Conservation (phyloP, 2,888 invertebrate genomes). For the Hermodice carunculata region DNA sequence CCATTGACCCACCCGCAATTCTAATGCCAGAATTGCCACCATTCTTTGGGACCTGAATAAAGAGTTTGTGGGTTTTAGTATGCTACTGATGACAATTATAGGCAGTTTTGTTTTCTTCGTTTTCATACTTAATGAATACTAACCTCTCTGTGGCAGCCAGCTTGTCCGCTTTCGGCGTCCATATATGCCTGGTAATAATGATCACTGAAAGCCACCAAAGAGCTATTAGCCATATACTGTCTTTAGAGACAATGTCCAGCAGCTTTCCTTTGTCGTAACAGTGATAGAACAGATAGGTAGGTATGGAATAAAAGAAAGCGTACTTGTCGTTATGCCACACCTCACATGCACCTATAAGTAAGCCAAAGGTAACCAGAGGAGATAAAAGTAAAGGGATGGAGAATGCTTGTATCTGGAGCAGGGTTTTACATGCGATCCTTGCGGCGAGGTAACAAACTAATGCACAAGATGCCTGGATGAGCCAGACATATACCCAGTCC, state of each 20-base stretch:
- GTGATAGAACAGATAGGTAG: constrained; percentile 92
- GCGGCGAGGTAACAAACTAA: too few species aligned
- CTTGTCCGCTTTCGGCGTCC: constrained; percentile 98
- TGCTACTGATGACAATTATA: too few species aligned
- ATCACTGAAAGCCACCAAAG: constrained; percentile 92
- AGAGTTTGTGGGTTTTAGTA: too few species aligned
- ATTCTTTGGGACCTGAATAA: too few species aligned
- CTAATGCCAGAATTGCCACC: too few species aligned
- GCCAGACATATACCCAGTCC: too few species aligned
- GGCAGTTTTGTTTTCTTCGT: too few species aligned
- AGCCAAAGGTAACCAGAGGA: constrained; percentile 88
- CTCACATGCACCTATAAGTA: constrained; percentile 90
- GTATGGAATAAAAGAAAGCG: constrained; percentile 74
- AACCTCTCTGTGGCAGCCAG: constrained; percentile 93
- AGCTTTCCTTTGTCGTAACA: constrained; percentile 84
- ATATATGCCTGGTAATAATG: constrained; percentile 96
- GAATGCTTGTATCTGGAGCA: too few species aligned
- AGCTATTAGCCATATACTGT: neutral
- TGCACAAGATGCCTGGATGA: too few species aligned
- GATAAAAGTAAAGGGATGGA: constrained; percentile 95
- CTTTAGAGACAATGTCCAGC: neutral
- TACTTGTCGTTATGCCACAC: constrained; percentile 85
- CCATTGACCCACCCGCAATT: too few species aligned
- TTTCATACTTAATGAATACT: too few species aligned
- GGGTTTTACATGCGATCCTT: too few species aligned